phyloP scores from a whole-genome alignment of 92 coral and sea anemone species.

The Epizoanthus fatuus region DNA sequence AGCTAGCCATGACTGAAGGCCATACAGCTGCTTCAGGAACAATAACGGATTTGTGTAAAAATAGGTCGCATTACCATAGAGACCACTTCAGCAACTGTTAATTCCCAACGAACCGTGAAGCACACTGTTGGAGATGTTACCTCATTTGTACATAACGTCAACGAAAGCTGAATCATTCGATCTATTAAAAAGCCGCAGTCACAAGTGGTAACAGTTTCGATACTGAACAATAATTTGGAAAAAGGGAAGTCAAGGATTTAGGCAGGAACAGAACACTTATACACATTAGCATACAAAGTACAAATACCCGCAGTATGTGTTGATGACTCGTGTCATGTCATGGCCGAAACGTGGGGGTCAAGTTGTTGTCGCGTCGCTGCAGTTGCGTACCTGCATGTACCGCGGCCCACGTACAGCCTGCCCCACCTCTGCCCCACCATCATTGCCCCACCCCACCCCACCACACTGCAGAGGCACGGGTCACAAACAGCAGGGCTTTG shows the following conservation, averaged over 20 bases:
- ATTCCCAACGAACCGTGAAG: constrained; percentile 21
- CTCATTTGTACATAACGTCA: constrained; percentile 7
- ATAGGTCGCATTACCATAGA: neutral
- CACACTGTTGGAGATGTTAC: neutral
- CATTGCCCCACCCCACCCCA: no score
- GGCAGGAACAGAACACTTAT: no score
- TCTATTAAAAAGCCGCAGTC: neutral
- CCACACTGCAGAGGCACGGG: no score
- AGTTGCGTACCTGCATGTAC: no score
- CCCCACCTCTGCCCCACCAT: no score
- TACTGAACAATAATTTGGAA: neutral
- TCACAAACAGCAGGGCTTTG: no score
- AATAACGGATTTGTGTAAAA: constrained; percentile 21
- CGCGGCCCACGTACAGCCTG: no score
- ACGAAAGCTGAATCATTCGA: neutral
- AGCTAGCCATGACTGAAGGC: no score
- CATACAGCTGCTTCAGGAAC: neutral
- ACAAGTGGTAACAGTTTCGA: neutral
- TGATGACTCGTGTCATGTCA: no score
- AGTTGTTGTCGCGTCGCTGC: no score
- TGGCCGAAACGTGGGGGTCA: no score
- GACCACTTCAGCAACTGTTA: constrained; percentile 19
- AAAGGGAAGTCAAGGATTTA: neutral
- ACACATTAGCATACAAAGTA: neutral
- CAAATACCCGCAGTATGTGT: no score